phyloP scores from a whole-genome alignment of 1,140 invertebrate species.

The Penaeus vannamei region DNA sequence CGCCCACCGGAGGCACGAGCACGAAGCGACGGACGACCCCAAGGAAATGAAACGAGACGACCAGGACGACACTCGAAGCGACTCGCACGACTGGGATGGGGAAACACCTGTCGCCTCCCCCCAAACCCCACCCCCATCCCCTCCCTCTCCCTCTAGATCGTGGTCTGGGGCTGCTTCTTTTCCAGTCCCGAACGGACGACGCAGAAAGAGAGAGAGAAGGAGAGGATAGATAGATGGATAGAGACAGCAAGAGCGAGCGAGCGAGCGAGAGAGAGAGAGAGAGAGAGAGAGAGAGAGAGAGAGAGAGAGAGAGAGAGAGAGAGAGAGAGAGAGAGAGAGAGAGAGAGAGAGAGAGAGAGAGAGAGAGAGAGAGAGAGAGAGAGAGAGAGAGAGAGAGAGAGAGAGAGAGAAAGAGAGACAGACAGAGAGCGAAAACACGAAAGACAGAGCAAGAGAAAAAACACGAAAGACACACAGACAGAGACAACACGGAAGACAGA shows the following conservation, averaged over 20 bases:
- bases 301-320: too few species aligned
- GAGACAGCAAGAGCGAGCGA: background rate
- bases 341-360: background rate
- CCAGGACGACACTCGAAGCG: too few species aligned
- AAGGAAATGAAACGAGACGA: too few species aligned
- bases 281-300: too few species aligned
- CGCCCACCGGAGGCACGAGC: too few species aligned
- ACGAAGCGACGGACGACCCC: too few species aligned
- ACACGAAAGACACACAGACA: too few species aligned
- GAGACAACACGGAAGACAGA: background rate
- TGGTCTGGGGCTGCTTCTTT: too few species aligned
- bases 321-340: background rate
- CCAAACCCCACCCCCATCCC: too few species aligned
- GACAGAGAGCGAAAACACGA: background rate
- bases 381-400: constrained; percentile 5
- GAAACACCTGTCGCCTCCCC: too few species aligned
- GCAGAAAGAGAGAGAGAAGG: background rate
- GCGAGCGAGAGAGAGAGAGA: background rate
- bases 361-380: background rate
- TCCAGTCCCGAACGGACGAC: background rate
- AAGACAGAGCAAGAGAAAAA: background rate
- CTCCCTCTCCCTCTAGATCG: too few species aligned
- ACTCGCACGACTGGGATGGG: too few species aligned
- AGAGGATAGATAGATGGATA: background rate
- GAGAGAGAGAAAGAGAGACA: background rate